phyloP scores from a whole-genome alignment of 2,113 vertebrate genomes.

The Psilopsiagon aymara region DNA sequence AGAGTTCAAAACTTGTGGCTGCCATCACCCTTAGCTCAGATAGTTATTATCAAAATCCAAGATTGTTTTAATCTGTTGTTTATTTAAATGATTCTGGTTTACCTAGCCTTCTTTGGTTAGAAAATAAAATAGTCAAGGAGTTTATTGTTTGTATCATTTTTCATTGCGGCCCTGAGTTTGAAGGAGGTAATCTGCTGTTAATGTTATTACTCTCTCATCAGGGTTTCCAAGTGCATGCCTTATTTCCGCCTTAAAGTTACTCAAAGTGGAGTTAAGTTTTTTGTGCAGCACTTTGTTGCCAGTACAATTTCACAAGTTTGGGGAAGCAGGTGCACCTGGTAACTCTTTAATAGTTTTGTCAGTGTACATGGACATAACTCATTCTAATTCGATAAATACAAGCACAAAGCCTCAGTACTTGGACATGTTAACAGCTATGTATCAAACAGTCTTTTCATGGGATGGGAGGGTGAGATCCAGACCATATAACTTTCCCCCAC shows the following conservation, averaged over 20 bases:
- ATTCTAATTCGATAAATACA: neutral
- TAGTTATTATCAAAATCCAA: neutral
- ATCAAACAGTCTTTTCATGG: neutral
- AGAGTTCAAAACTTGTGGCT: neutral
- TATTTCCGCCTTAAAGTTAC: neutral
- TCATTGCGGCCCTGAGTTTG: neutral
- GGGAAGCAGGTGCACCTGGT: neutral
- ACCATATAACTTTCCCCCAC: neutral
- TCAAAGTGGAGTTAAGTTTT: neutral
- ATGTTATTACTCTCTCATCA: neutral
- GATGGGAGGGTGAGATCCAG: neutral
- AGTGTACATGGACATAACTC: neutral
- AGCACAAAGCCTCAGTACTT: neutral
- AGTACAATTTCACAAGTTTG: neutral
- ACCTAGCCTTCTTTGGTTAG: neutral
- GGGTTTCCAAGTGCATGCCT: neutral
- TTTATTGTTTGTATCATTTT: neutral
- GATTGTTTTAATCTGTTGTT: neutral
- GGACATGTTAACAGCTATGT: neutral
- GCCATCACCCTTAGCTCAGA: neutral
- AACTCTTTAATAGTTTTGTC: neutral
- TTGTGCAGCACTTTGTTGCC: neutral
- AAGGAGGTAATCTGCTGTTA: neutral
- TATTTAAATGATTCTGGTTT: neutral
- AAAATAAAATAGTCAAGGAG: neutral